phyloP scores from a whole-genome alignment of 2,888 invertebrate genomes.

The Liopterus haemorrhoidalis region DNA sequence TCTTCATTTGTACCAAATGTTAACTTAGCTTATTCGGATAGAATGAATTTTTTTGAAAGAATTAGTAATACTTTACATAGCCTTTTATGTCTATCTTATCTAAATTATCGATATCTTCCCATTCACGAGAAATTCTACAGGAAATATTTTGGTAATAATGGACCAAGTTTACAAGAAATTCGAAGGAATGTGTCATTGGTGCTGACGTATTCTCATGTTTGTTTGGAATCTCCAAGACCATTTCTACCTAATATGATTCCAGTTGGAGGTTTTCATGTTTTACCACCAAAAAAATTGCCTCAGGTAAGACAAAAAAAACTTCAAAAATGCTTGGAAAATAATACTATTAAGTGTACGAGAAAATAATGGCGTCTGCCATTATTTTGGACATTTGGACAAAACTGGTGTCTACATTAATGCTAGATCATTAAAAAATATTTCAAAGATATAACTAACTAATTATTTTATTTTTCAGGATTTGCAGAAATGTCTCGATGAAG shows the following conservation, averaged over 20 bases:
- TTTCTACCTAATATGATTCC: slow-evolving; percentile 21
- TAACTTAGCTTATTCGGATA: slow-evolving; percentile 33
- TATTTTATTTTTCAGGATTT: slow-evolving; percentile 1
- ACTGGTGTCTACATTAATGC: too few relatives aligned
- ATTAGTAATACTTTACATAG: slow-evolving; percentile 33
- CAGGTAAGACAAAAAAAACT: slow-evolving; percentile 1
- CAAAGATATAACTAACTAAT: background rate
- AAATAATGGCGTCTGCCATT: too few relatives aligned
- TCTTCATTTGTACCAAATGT: slow-evolving; percentile 39
- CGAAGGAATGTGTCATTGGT: slow-evolving; percentile 6
- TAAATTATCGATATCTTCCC: slow-evolving; percentile 18
- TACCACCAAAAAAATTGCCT: slow-evolving; percentile 13
- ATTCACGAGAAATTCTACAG: slow-evolving; percentile 22
- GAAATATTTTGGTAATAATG: slow-evolving; percentile 31
- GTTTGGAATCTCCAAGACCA: slow-evolving; percentile 16
- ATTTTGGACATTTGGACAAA: too few relatives aligned
- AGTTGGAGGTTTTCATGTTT: slow-evolving; percentile 11
- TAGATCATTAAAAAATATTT: background rate
- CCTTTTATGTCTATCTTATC: slow-evolving; percentile 13
- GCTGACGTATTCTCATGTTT: slow-evolving; percentile 8
- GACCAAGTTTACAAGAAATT: slow-evolving; percentile 27
- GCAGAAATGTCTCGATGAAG: background rate
- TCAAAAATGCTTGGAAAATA: too few relatives aligned
- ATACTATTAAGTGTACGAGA: too few relatives aligned
- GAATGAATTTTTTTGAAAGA: slow-evolving; percentile 40